phyloP scores from a whole-genome alignment of 2,113 vertebrate species.

The Climacteris rufus region DNA sequence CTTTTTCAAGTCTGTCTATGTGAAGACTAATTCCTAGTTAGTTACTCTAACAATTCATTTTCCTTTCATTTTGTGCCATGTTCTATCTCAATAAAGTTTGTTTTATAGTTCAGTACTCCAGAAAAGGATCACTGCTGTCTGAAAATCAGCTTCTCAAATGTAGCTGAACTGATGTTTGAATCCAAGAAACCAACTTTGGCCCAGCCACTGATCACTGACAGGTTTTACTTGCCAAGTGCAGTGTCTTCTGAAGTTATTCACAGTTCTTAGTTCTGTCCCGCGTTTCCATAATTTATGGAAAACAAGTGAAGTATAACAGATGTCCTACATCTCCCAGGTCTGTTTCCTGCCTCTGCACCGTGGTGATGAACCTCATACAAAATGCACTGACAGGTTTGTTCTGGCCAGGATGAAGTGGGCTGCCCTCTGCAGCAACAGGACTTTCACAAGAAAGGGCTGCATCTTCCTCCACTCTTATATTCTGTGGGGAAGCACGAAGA shows the following conservation, averaged over 20 bases:
- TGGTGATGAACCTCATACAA: neutral
- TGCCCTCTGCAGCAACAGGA: neutral
- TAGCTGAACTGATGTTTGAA: neutral
- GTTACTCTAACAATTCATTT: neutral
- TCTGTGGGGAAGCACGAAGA: neutral
- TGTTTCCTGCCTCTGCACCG: accelerated
- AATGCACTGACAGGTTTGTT: neutral
- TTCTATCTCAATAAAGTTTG: neutral
- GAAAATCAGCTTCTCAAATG: neutral
- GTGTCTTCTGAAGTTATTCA: neutral
- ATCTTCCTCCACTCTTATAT: neutral
- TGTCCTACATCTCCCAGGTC: neutral
- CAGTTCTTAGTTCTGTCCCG: neutral
- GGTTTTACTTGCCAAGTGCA: neutral
- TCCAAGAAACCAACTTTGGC: neutral
- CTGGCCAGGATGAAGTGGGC: neutral
- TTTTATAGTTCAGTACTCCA: neutral
- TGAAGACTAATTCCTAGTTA: neutral
- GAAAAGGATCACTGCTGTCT: neutral
- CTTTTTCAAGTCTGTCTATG: neutral
- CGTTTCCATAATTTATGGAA: neutral
- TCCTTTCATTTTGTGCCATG: neutral
- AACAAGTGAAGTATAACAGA: neutral
- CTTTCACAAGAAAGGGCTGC: neutral
- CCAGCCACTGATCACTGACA: neutral